These are phyloP conservation scores for Agrochola lychnidis DNA, from an alignment of 2,888 invertebrate species.

Conservation along the genomic window DNA sequence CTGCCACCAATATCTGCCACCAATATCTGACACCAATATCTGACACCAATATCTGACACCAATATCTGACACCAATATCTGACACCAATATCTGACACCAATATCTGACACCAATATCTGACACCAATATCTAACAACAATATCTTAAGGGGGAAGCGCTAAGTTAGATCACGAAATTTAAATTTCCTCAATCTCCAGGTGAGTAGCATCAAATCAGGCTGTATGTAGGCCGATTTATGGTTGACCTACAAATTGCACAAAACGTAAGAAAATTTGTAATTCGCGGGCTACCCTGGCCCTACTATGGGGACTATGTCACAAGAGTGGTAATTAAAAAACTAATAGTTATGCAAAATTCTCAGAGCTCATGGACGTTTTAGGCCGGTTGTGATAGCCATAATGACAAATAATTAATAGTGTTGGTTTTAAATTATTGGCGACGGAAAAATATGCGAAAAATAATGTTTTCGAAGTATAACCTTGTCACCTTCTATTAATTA, in stretches of 20 bases:
- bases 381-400: slow-evolving; percentile 24
- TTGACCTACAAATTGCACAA: too few species aligned
- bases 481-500: slow-evolving; percentile 54
- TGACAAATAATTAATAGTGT: slow-evolving; percentile 12
- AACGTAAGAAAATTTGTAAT: too few species aligned
- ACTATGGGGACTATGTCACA: background rate
- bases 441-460: slow-evolving; percentile 47
- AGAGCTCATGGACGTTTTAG: slow-evolving; percentile 10
- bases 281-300: background rate
- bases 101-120: too few species aligned
- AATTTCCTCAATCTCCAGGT: too few species aligned
- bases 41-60: too few species aligned
- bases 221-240: too few species aligned
- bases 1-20: background rate
- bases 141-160: background rate
- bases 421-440: slow-evolving; percentile 23
- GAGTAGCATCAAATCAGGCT: too few species aligned
- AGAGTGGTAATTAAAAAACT: background rate
- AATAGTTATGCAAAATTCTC: slow-evolving; percentile 12
- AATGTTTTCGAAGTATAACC: slow-evolving; percentile 31
- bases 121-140: background rate
- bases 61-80: background rate
- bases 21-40: background rate
- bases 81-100: background rate
- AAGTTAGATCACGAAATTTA: background rate